phyloP scores from a whole-genome alignment of 1,140 invertebrate genomes.

The Vanessa atalanta region DNA sequence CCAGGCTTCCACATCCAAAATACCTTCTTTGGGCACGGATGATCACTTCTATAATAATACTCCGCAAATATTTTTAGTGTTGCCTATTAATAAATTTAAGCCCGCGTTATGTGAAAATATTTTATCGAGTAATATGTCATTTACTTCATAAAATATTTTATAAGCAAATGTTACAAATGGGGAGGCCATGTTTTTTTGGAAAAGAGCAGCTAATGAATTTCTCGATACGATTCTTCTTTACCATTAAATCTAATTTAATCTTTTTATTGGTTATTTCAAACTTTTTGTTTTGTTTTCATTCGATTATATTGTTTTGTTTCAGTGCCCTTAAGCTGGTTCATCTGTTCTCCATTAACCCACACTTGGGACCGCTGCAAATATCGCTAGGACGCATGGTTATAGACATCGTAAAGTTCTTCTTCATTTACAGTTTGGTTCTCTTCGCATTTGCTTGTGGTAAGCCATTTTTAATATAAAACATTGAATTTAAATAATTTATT shows the following conservation, averaged over 20 bases:
- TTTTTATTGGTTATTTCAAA: neutral
- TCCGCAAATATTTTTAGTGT: too few species aligned
- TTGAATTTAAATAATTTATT: too few species aligned
- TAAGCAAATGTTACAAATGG: too few species aligned
- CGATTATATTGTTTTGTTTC: neutral
- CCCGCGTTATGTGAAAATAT: too few species aligned
- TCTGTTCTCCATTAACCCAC: conserved; percentile 97
- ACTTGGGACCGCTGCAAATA: conserved; percentile 93
- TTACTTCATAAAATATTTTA: too few species aligned
- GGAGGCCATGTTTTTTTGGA: neutral
- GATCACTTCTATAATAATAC: too few species aligned
- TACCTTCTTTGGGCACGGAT: too few species aligned
- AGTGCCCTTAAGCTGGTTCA: conserved; percentile 91
- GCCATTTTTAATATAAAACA: conserved; percentile 31
- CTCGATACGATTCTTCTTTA: neutral
- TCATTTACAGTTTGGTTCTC: conserved; percentile 93
- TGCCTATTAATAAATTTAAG: too few species aligned
- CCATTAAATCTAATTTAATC: neutral
- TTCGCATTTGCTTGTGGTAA: conserved; percentile 94
- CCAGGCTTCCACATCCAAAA: too few species aligned
- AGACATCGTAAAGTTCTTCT: conserved; percentile 96
- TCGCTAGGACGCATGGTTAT: conserved; percentile 95
- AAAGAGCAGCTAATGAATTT: neutral
- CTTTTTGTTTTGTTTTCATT: neutral
- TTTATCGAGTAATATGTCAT: too few species aligned